Percentiles rank a stretch among this genome's conserved stretches.
Conservation (phyloP, 2,888 invertebrate species). For the Latheticus oryzae region DNA sequence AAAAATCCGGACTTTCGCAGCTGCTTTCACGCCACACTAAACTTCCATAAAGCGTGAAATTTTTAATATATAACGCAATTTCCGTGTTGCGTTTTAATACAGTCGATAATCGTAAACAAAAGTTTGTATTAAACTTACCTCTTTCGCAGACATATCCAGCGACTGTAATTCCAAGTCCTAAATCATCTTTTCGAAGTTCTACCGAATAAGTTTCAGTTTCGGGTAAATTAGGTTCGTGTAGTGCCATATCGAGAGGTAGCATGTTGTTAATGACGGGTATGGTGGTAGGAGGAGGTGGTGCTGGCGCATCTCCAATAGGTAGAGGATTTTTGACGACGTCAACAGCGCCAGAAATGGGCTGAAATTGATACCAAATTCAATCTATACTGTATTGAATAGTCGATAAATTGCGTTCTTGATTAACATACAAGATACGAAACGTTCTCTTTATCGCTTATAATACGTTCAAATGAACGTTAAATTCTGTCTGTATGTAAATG, state of each 20-base stretch:
- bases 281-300: constrained; percentile 25
- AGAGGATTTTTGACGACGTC: constrained; percentile 75
- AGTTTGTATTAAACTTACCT: constrained; percentile 66
- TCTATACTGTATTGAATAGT: background rate
- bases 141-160: constrained; percentile 98
- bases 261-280: constrained; percentile 52
- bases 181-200: constrained; percentile 90
- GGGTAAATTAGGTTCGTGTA: constrained; percentile 76
- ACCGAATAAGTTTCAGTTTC: constrained; percentile 94
- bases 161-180: constrained; percentile 94
- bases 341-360: constrained; percentile 74
- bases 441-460: constrained; percentile 3
- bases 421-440: background rate
- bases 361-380: constrained; percentile 43
- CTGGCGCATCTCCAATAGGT: constrained; percentile 61
- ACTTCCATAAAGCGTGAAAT: constrained; percentile 9
- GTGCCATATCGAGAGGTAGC: constrained; percentile 70
- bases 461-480: constrained; percentile 5
- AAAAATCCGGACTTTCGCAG: background rate
- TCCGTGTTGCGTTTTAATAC: too few species aligned
- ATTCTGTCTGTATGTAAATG: constrained; percentile 2
- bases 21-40: constrained; percentile 10
- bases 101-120: too few species aligned
- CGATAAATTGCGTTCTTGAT: constrained; percentile 4
- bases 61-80: constrained; percentile 21